A percentile compares a stretch with the other conserved stretches of the same genome.
These are phyloP conservation scores for Ptychoptera contaminata DNA, from an alignment of 2,888 invertebrate species.

Conservation along the genomic window DNA sequence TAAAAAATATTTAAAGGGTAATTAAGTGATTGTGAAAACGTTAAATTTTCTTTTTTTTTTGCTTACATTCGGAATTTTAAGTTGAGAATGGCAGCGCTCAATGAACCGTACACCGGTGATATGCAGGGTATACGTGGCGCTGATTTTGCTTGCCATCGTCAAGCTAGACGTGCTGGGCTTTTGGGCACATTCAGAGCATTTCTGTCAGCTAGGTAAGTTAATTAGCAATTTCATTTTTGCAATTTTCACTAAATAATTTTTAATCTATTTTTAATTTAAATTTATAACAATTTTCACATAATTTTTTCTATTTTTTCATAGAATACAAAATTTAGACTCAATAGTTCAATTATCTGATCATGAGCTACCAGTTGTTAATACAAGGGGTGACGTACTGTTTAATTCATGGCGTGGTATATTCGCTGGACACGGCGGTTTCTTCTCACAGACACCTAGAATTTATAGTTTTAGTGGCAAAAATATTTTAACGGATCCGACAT, in stretches of 20 bases:
- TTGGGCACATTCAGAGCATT: conserved; percentile 85
- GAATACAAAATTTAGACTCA: conserved; percentile 83
- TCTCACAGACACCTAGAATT: conserved; percentile 67
- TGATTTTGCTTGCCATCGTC: conserved; percentile 87
- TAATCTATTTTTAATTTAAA: neutral
- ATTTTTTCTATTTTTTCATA: conserved; percentile 17
- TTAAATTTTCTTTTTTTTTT: conserved; percentile 4
- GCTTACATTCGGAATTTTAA: conserved; percentile 26
- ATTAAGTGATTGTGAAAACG: conserved; percentile 4
- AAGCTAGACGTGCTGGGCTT: conserved; percentile 74
- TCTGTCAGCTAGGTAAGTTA: conserved; percentile 55
- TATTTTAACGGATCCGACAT: conserved; percentile 70
- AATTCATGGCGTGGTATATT: conserved; percentile 87
- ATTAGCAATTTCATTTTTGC: neutral
- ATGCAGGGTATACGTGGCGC: conserved; percentile 89
- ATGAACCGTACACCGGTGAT: conserved; percentile 80
- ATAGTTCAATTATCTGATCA: conserved; percentile 77
- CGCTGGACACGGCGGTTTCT: conserved; percentile 67
- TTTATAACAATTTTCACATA: neutral
- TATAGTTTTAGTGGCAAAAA: conserved; percentile 92
- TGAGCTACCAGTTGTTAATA: conserved; percentile 78
- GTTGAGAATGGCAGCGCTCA: conserved; percentile 86
- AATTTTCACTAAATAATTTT: neutral
- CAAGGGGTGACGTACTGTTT: conserved; percentile 76
- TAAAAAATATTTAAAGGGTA: neutral